Evolutionary conservation across 2,797 vertebrate species (phyloP), one percentile per base, ranked within the genome.

Genomic region (Loris lydekkerianus): DNA sequence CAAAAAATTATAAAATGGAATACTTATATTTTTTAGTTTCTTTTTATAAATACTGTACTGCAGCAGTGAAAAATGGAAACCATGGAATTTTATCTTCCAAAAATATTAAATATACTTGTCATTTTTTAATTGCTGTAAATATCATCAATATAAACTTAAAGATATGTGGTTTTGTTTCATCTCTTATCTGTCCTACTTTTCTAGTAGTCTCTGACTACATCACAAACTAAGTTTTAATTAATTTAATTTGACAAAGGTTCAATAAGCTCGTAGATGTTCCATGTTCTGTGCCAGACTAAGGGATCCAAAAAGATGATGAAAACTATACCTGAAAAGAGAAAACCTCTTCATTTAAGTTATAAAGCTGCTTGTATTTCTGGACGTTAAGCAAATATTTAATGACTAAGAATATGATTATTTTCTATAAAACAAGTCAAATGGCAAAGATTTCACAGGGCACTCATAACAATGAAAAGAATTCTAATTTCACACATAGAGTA

Each of bases 331-430:
- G 20, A 78, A 10, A 84, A 77, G 18, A 93, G 21, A 18, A 93
- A 90, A 70, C 4, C 49, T 84, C 5, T 72, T 73, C 78, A 83
- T 65, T 83, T 93, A 80, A 49, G 76, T 90, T 83, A 82, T 77
- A 63, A 89, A 89, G 43, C 10, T 61, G 29, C 58, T 83, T 49
- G 40, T 17, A 14, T 8, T 80, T 69, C 14, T 92, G 49, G 34
- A 61, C 31, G 58, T n/a, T 25, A 63, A 94, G 31, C 8, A 63
- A n/a, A 81, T 75, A 63, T 89, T 70, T 89, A 80, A 93, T 75
- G 95, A 84, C 9, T 78, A 31, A 61, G 53, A 86, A 92, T 86
- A 73, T 34, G 27, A 93, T 93, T 89, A 81, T 77, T 91, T 78
- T 95, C 25, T 5, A 63, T 92, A 82, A 86, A 69, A 67, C 31